A percentile compares a stretch with the other conserved stretches of the same genome.
Conservation (phyloP, 2,888 invertebrate species). For the Hyppa rectilinea region DNA sequence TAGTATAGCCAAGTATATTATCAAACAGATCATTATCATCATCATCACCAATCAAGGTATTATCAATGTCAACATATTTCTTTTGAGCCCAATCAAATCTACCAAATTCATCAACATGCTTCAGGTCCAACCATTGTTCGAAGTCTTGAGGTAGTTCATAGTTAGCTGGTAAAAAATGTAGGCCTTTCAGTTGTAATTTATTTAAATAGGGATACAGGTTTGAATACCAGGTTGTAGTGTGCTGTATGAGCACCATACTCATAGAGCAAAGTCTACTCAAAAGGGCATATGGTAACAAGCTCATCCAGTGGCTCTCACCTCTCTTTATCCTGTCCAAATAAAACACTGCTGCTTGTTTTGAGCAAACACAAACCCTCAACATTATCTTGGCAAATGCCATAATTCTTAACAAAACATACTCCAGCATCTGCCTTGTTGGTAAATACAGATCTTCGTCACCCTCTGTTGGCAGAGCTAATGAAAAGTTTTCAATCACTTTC, state of each 20-base stretch:
- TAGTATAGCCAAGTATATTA: conserved; percentile 81
- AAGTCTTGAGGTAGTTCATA: conserved; percentile 87
- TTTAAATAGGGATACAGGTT: conserved; percentile 80
- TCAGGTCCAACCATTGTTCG: conserved; percentile 85
- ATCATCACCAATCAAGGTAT: conserved; percentile 72
- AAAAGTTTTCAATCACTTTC: conserved; percentile 84
- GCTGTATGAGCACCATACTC: conserved; percentile 84
- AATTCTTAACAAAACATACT: conserved; percentile 89
- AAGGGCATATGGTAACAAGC: conserved; percentile 89
- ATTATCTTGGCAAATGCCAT: conserved; percentile 91
- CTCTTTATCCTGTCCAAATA: conserved; percentile 88
- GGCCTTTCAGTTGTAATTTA: conserved; percentile 84
- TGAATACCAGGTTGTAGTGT: conserved; percentile 89
- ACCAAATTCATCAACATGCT: conserved; percentile 84
- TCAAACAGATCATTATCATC: conserved; percentile 76
- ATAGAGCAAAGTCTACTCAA: conserved; percentile 90
- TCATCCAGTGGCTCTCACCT: conserved; percentile 91
- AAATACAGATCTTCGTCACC: conserved; percentile 77
- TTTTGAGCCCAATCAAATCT: conserved; percentile 82
- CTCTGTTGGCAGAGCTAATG: conserved; percentile 75
- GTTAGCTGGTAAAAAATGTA: conserved; percentile 85
- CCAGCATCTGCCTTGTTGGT: conserved; percentile 91
- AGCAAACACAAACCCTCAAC: conserved; percentile 85
- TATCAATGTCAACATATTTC: conserved; percentile 70
- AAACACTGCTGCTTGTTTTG: conserved; percentile 87